A percentile compares a stretch with the other conserved stretches of the same genome.
These are phyloP conservation scores for Lophius piscatorius DNA, from an alignment of 2,113 vertebrate species.

Conservation along the genomic window DNA sequence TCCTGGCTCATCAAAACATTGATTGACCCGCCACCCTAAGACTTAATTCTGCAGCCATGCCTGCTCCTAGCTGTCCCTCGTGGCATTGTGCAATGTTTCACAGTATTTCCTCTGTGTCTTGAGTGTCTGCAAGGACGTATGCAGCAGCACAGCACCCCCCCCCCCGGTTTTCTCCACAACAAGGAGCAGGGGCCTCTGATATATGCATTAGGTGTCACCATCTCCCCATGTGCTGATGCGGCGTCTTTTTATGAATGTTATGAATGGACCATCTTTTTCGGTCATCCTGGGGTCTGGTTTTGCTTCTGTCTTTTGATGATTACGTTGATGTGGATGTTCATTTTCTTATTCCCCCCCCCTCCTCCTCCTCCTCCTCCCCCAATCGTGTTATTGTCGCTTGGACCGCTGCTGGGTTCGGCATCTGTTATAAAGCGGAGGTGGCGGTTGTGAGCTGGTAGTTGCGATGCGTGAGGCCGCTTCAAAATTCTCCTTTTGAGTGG, in stretches of 20 bases:
- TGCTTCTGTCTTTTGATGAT: conserved; percentile 24
- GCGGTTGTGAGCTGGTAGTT: conserved; percentile 36
- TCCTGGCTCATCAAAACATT: too few relatives aligned
- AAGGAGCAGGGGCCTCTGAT: conserved; percentile 18
- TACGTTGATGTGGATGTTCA: conserved; percentile 8
- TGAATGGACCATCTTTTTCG: background rate
- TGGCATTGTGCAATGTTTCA: conserved; percentile 75
- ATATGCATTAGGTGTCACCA: too few relatives aligned
- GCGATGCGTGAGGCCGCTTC: conserved; percentile 57
- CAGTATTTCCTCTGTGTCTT: conserved; percentile 71
- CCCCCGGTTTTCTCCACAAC: conserved; percentile 8
- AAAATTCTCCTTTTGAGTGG: conserved; percentile 36
- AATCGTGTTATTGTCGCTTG: conserved; percentile 34
- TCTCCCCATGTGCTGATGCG: conserved; percentile 6
- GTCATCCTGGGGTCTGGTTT: conserved; percentile 9
- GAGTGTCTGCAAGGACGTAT: conserved; percentile 59
- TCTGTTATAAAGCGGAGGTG: conserved; percentile 25
- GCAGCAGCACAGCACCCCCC: conserved; percentile 17
- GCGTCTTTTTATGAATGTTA: conserved; percentile 24
- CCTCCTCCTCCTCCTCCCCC: too few relatives aligned
- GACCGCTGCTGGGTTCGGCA: conserved; percentile 41
- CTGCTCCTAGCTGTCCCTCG: conserved; percentile 62
- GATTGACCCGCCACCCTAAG: conserved; percentile 15
- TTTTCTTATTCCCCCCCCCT: too few relatives aligned
- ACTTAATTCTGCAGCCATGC: conserved; percentile 32